Percentiles rank a stretch among this genome's conserved stretches.
These are phyloP conservation scores for Hecatera dysodea DNA, from an alignment of 2,888 invertebrate species.

Conservation along the genomic window DNA sequence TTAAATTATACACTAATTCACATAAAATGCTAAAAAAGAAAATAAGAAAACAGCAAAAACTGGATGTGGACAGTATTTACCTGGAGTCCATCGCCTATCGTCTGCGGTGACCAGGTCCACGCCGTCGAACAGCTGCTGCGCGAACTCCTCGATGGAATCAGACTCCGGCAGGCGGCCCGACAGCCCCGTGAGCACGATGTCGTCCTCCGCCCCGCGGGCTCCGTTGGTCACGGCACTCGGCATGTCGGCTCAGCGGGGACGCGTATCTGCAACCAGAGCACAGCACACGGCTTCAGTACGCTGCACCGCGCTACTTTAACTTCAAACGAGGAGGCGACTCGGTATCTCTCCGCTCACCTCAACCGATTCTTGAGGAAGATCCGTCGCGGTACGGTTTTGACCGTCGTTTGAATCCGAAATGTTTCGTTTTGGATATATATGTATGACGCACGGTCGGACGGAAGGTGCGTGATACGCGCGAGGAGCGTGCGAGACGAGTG, in stretches of 20 bases:
- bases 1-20: background rate
- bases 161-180: conserved; percentile 98
- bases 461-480: conserved; percentile 67
- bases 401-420: conserved; percentile 47
- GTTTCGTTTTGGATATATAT: conserved; percentile 50
- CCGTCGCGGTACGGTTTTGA: conserved; percentile 34
- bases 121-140: conserved; percentile 96
- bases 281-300: conserved; percentile 38
- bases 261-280: conserved; percentile 74
- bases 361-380: conserved; percentile 17
- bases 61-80: conserved; percentile 64
- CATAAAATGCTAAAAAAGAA: background rate
- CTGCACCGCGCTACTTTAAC: background rate
- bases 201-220: conserved; percentile 87
- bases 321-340: background rate
- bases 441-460: conserved; percentile 43
- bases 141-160: conserved; percentile 97
- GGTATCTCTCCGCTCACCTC: conserved; percentile 46
- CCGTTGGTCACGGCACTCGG: conserved; percentile 84
- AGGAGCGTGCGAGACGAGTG: conserved; percentile 78
- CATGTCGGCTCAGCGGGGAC: conserved; percentile 71
- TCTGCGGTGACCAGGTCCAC: conserved; percentile 98
- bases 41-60: background rate
- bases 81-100: conserved; percentile 96
- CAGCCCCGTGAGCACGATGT: conserved; percentile 95